Conservation (phyloP, 2,113 vertebrate genomes). For the Ciconia maguari region DNA sequence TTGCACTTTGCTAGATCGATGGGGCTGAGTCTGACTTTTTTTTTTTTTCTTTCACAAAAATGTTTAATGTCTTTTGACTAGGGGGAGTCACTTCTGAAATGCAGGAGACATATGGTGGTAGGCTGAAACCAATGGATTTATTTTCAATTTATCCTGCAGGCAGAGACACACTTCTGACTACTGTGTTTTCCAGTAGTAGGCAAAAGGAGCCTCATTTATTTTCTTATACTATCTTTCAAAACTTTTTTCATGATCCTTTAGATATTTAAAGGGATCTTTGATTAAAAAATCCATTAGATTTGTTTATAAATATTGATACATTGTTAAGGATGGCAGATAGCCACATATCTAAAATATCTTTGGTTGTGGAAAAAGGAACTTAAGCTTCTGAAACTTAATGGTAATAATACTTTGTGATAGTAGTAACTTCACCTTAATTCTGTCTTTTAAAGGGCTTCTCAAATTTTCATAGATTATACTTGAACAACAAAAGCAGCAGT, state of each 20-base stretch:
- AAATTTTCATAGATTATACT: neutral
- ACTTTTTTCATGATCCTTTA: neutral
- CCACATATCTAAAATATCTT: neutral
- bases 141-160: slow-evolving; percentile 9
- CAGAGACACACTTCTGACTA: neutral
- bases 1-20: neutral
- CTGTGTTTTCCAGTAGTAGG: neutral
- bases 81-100: neutral
- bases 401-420: neutral
- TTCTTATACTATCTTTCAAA: neutral
- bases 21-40: neutral
- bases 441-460: neutral
- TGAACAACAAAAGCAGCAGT: neutral
- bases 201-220: neutral
- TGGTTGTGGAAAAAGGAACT: neutral
- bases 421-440: neutral
- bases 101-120: neutral
- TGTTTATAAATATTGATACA: neutral
- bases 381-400: neutral
- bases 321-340: neutral
- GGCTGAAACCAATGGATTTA: slow-evolving; percentile 41
- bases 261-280: neutral
- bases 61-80: neutral
- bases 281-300: neutral
- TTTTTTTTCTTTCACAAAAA: neutral